phyloP scores from a whole-genome alignment of 2,888 invertebrate species.

The Alloscopus bannaensis region DNA sequence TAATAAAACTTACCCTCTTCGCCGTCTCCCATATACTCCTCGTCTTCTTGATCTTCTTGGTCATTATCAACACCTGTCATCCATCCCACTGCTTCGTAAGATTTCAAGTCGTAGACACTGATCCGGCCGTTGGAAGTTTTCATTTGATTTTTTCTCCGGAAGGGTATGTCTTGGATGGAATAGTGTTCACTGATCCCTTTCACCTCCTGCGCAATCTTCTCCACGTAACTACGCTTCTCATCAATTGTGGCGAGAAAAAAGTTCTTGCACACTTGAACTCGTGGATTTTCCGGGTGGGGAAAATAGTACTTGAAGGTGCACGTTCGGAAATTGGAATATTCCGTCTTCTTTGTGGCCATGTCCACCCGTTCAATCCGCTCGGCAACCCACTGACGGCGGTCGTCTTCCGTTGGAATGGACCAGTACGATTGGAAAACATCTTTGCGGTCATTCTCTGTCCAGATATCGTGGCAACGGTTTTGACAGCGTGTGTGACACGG shows the following conservation, averaged over 20 bases:
- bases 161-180: constrained; percentile 64
- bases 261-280: constrained; percentile 69
- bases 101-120: constrained; percentile 15
- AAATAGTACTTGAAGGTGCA: constrained; percentile 70
- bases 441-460: constrained; percentile 65
- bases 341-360: constrained; percentile 68
- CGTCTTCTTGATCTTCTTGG: constrained; percentile 34
- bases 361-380: constrained; percentile 66
- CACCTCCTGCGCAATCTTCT: constrained; percentile 67
- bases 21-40: constrained; percentile 12
- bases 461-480: constrained; percentile 66
- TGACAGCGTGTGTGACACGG: constrained; percentile 66
- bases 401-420: constrained; percentile 64
- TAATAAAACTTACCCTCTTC: constrained; percentile 30
- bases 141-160: constrained; percentile 64
- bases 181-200: constrained; percentile 64
- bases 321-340: constrained; percentile 68
- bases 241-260: constrained; percentile 70
- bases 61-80: constrained; percentile 63
- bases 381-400: constrained; percentile 64
- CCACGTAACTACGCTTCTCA: constrained; percentile 67
- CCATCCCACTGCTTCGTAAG: constrained; percentile 56
- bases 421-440: constrained; percentile 66
- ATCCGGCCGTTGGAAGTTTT: constrained; percentile 42
- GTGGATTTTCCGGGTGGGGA: constrained; percentile 66